A percentile compares a stretch with the other conserved stretches of the same genome.
Evolutionary conservation across 2,797 vertebrate genomes (phyloP).

Genomic region (Sphenodon punctatus): DNA sequence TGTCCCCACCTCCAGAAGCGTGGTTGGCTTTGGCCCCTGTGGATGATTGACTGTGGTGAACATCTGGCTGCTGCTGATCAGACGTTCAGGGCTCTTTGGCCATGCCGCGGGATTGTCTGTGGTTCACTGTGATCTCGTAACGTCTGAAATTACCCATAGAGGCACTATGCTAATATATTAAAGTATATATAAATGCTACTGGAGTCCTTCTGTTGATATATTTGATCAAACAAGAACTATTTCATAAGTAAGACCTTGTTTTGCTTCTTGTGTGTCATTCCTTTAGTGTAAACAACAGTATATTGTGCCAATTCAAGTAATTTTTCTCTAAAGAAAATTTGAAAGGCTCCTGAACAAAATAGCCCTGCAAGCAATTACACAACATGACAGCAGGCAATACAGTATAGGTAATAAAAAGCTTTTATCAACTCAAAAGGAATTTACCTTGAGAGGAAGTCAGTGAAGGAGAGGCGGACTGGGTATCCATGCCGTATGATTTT

Average conservation of each 20-base stretch:
- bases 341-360: background rate
- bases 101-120: no score
- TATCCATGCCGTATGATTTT: slow-evolving; percentile 91
- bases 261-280: background rate
- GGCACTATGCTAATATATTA: background rate
- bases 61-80: no score
- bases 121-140: no score
- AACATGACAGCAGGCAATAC: background rate
- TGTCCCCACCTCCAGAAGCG: no score
- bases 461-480: slow-evolving; percentile 88
- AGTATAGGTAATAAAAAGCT: background rate
- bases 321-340: slow-evolving; percentile 11
- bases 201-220: background rate
- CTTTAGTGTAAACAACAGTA: background rate
- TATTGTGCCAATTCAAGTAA: background rate
- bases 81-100: no score
- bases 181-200: background rate
- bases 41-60: no score
- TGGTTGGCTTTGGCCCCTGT: no score
- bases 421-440: slow-evolving; percentile 11
- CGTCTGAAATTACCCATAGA: no score
- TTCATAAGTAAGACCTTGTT: background rate
- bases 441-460: slow-evolving; percentile 90
- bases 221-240: background rate
- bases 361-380: background rate